These are phyloP conservation scores for Papilio helenus DNA, from an alignment of 1,140 invertebrate species.

Conservation along the genomic window DNA sequence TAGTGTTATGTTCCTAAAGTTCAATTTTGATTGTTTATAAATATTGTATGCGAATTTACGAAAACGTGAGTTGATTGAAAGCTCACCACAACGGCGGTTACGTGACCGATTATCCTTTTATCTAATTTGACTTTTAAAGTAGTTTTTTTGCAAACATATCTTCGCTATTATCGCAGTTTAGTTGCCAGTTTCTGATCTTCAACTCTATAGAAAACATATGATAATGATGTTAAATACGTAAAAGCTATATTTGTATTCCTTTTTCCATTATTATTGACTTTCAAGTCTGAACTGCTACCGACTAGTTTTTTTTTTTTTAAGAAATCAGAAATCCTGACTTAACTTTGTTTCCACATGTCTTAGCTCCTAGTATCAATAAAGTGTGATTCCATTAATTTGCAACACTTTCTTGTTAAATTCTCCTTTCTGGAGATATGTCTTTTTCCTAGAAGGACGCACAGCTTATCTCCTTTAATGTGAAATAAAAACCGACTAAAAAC, in stretches of 20 bases:
- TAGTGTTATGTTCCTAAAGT: neutral
- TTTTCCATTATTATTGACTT: neutral
- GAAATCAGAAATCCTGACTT: neutral
- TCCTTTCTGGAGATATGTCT: neutral
- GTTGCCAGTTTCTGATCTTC: neutral
- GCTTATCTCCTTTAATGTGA: neutral
- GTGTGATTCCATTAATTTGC: neutral
- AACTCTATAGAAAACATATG: neutral
- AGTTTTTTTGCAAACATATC: conserved; percentile 53
- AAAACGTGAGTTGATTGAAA: conserved; percentile 61
- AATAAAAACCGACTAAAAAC: conserved; percentile 16
- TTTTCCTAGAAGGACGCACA: neutral
- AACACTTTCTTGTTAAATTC: neutral
- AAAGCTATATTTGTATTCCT: neutral
- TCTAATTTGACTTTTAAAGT: conserved; percentile 61
- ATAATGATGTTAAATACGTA: neutral
- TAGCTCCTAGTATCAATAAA: neutral
- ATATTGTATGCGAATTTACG: conserved; percentile 39
- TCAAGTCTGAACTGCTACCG: neutral
- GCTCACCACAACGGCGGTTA: conserved; percentile 58
- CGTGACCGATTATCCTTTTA: conserved; percentile 66
- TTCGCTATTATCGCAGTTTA: conserved; percentile 35
- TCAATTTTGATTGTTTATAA: conserved; percentile 31
- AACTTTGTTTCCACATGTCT: no score
- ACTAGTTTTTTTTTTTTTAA: neutral